phyloP scores from a whole-genome alignment of 2,888 invertebrate species.

The Pyrochroa serraticornis region DNA sequence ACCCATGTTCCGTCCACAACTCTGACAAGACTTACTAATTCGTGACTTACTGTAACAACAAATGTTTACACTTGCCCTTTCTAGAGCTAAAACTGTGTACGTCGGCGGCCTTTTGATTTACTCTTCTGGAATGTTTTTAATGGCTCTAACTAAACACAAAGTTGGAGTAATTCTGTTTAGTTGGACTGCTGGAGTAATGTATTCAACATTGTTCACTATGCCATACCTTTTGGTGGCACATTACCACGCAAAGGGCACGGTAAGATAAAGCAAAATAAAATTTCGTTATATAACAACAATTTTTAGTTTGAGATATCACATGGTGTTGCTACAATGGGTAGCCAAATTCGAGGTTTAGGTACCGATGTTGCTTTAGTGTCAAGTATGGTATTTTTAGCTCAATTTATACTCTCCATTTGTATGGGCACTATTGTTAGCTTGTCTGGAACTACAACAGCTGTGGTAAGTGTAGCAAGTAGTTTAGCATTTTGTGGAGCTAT shows the following conservation, averaged over 20 bases:
- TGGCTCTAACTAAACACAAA: slow-evolving; percentile 79
- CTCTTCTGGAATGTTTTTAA: slow-evolving; percentile 84
- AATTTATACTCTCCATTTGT: slow-evolving; percentile 85
- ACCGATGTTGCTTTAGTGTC: slow-evolving; percentile 95
- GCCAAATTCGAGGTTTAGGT: slow-evolving; percentile 84
- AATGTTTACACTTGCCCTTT: slow-evolving; percentile 43
- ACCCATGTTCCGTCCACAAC: no score
- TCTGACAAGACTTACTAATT: no score
- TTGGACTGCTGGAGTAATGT: slow-evolving; percentile 95
- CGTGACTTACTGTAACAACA: no score
- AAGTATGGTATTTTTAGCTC: slow-evolving; percentile 93
- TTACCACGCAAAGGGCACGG: slow-evolving; percentile 90
- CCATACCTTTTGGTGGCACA: slow-evolving; percentile 92
- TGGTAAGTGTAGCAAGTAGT: slow-evolving; percentile 83
- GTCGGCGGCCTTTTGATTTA: slow-evolving; percentile 88
- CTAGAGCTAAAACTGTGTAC: slow-evolving; percentile 85
- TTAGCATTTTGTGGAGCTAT: slow-evolving; percentile 85
- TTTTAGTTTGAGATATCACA: slow-evolving; percentile 1
- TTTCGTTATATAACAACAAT: not conserved
- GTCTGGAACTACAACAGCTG: slow-evolving; percentile 85
- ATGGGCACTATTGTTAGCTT: slow-evolving; percentile 84
- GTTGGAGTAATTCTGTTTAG: slow-evolving; percentile 86
- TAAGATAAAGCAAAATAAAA: slow-evolving; percentile 55
- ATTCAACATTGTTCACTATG: slow-evolving; percentile 96
- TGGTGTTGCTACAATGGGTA: slow-evolving; percentile 53